Evolutionary conservation across 2,797 vertebrate genomes (phyloP).

Genomic region (Bradypus variegatus): DNA sequence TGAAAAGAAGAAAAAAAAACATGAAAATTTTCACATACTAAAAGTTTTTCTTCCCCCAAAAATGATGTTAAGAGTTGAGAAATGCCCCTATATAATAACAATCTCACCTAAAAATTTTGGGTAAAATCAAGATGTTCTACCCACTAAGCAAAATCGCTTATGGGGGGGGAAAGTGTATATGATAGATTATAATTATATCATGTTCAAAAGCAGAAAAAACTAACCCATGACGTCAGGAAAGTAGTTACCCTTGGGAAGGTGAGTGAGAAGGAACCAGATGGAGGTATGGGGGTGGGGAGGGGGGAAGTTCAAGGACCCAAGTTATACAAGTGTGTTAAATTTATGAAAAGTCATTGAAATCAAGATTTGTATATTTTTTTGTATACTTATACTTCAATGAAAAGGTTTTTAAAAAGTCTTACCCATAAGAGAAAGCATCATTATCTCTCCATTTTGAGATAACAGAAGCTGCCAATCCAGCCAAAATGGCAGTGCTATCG

Average conservation of each 20-base stretch:
- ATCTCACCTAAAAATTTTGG: background rate
- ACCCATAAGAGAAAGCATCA: conserved; percentile 98
- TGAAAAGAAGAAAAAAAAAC: background rate
- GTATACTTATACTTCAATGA: conserved; percentile 26
- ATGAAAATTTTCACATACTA: background rate
- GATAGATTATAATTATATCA: background rate
- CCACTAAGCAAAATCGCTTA: background rate
- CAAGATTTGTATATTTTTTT: conserved; percentile 11
- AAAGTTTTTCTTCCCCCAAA: background rate
- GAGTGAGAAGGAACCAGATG: background rate
- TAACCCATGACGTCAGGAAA: background rate
- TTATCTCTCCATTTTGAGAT: conserved; percentile 98
- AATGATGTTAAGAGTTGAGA: background rate
- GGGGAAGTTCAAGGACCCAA: background rate
- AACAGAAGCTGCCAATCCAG: conserved; percentile 95
- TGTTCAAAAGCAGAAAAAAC: background rate
- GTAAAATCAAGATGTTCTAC: background rate
- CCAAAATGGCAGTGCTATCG: conserved; percentile 96
- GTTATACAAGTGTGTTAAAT: background rate
- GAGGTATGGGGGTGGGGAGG: background rate
- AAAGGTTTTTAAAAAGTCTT: conserved; percentile 64
- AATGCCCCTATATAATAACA: background rate
- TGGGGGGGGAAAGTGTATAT: background rate
- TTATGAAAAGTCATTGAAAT: background rate
- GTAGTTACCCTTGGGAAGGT: background rate